phyloP scores from a whole-genome alignment of 2,888 invertebrate genomes.

The Chloroclysta siterata region DNA sequence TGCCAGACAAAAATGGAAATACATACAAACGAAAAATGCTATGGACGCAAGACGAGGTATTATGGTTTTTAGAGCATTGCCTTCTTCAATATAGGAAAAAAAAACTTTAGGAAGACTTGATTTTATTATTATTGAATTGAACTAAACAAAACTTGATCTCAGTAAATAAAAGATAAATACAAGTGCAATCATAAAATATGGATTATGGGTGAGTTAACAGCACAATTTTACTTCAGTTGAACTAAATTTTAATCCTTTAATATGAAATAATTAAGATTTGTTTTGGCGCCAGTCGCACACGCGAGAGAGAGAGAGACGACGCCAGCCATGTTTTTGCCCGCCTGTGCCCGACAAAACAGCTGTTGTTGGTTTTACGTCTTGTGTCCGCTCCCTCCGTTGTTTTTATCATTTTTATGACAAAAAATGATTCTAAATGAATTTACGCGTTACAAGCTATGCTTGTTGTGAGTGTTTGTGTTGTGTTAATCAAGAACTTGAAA shows the following conservation, averaged over 20 bases:
- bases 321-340: conserved; percentile 65
- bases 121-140: too few species aligned
- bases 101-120: too few species aligned
- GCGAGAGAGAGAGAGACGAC: conserved; percentile 41
- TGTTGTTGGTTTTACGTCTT: conserved; percentile 61
- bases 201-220: conserved; percentile 59
- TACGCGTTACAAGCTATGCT: conserved; percentile 55
- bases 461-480: conserved; percentile 49
- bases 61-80: too few species aligned
- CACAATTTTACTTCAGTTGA: not conserved
- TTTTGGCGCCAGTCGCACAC: conserved; percentile 69
- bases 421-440: conserved; percentile 52
- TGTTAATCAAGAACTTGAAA: conserved; percentile 44
- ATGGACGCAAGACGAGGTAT: too few species aligned
- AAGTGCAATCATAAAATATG: conserved; percentile 47
- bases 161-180: too few species aligned
- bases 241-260: not conserved
- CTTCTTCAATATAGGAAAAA: too few species aligned
- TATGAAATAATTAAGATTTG: conserved; percentile 44
- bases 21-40: too few species aligned
- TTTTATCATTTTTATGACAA: conserved; percentile 61
- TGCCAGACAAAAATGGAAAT: too few species aligned
- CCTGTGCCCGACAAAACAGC: conserved; percentile 64
- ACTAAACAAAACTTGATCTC: too few species aligned
- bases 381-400: conserved; percentile 61